Evolutionary conservation across 2,888 invertebrate genomes (phyloP), one percentile per base, ranked within the genome.

Genomic region (Pristionchus fissidentatus): DNA sequence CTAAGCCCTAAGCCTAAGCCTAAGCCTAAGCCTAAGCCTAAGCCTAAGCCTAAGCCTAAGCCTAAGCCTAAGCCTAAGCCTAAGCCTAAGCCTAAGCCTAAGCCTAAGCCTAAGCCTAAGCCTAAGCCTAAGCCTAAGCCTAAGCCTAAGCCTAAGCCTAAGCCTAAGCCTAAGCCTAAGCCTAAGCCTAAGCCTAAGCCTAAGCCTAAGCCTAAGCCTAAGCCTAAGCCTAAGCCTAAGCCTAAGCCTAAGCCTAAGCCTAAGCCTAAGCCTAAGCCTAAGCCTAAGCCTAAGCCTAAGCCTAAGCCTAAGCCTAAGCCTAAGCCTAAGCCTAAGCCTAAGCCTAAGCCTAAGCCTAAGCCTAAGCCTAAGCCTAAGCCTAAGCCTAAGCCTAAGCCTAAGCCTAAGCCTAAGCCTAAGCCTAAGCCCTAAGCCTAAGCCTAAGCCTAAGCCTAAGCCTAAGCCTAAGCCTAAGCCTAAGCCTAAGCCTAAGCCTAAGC

Each of bases 381-480:
- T 60, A 60, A 60, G 60, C 60, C 60, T 60, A 60, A 60, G 60
- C 60, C 60, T 60, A 60, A 60, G 60, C 60, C 60, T 60, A 60
- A 60, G 60, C 60, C 62, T 62, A 32, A 62, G 62, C 79, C 79
- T 55, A 79, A 79, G 79, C 79, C 79, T 79, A 79, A 79, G 79
- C 83, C 83, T 83, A 79, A 83, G 66, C 57, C 52, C 70, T 73
- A 55, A 57, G 73, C 49, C 57, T 43, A 41, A 26, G 55, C 84
- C 78, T 84, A 84, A 85, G 75, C 84, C 32, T 79, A 82, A 80
- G 84, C 81, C 60, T 84, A 81, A 70, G 70, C 62, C 62, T 73
- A 83, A 26, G 70, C 62, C 83, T 84, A 83, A 84, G 83, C 84
- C 73, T 84, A 83, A 84, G 84, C 81, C 66, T 84, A 84, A 84